Conservation (phyloP, 2,888 invertebrate genomes). For the Pinctada fucata region DNA sequence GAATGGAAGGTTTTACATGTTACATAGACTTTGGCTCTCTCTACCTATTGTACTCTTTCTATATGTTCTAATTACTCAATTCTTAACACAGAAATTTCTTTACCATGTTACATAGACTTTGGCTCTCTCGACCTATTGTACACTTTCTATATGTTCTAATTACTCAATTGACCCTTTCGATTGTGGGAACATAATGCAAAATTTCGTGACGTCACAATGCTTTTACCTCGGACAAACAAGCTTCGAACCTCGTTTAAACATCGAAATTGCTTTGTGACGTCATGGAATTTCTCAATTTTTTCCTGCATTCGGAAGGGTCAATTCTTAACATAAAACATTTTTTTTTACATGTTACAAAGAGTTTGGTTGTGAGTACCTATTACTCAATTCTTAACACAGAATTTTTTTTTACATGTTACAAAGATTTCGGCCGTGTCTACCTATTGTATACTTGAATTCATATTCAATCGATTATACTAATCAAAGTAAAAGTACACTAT, state of each 20-base stretch:
- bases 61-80: background rate
- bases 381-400: background rate
- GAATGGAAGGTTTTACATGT: constrained; percentile 16
- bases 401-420: background rate
- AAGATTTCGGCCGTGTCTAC: background rate
- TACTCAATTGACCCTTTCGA: too few relatives aligned
- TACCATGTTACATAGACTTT: background rate
- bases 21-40: background rate
- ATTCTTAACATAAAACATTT: background rate
- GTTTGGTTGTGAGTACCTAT: background rate
- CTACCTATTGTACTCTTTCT: background rate
- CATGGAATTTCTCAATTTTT: too few relatives aligned
- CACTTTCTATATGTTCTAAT: background rate
- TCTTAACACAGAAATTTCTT: background rate
- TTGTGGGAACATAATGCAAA: too few relatives aligned
- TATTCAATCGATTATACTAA: too few relatives aligned
- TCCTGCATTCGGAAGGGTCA: too few relatives aligned
- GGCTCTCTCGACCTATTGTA: background rate
- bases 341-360: background rate
- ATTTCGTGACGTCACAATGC: too few relatives aligned
- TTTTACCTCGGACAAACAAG: too few relatives aligned
- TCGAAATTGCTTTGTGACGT: too few relatives aligned
- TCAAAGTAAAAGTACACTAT: too few relatives aligned
- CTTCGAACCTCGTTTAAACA: too few relatives aligned
- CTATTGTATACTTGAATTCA: background rate